Evolutionary conservation across 2,888 invertebrate genomes (phyloP), one percentile per base, ranked within the genome.

Genomic region (Nomada fucata): DNA sequence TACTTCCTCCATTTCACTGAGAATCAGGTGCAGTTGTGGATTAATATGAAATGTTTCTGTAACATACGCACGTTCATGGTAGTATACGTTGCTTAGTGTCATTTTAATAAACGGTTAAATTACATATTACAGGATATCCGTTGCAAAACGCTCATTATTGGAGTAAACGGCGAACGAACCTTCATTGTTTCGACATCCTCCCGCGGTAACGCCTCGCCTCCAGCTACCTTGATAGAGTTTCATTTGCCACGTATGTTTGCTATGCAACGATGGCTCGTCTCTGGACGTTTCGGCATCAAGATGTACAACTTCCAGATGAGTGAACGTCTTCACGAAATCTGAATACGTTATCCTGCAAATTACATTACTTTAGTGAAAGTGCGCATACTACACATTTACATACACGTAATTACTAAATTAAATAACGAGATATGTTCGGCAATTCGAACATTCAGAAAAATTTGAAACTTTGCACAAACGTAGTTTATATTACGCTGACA

Each of bases 11-110:
- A 96, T 96, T 92, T 98, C 98, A 89, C 96, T 96, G 47, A 98
- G 93, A 63, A 96, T 95, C 64, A 98, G 93, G 90, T 98, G 96
- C 57, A 98, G 94, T 94, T 98, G 98, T 0, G 98, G 98, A 94
- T 98, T 98, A 92, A 98, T 97, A 93, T 98, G 98, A 93, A 98
- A 98, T 57, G 98, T 98, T 92, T 98, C 97, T 95, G 94, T 13
- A 93, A 93, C 20, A 75, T 63, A 85, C 44, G 76, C 18, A 9
- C 64, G 23, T 13, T 50, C 10, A 52, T 20, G 50, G 23, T 1
- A 57, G 20, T 7, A 18, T 23, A 36, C 13, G 29, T 20, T 9
- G 42, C 15, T 65, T 36, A 73, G 55, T 23, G 15, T 44, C 15
- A 64, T 64, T 60, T 50, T n/a, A 77, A 68, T n/a, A n/a, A 36